Evolutionary conservation across 2,888 invertebrate genomes (phyloP), one percentile per base, ranked within the genome.

Genomic region (Orgyia antiqua): DNA sequence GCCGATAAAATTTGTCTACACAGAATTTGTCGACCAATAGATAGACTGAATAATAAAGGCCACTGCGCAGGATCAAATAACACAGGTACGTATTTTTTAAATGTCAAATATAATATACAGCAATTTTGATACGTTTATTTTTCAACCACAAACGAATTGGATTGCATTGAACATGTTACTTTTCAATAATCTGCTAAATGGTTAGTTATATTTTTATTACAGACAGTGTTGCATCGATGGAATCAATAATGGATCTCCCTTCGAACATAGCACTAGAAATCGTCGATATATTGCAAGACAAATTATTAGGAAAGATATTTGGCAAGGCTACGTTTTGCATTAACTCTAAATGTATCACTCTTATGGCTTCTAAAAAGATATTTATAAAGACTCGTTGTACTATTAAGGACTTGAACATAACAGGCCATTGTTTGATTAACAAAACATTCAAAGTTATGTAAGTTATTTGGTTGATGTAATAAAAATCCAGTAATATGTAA

Each of bases 311-410:
- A 4, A 79, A 78, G 41, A 40, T 82, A 35, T 83, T 68, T 42
- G 84, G 84, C 13, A 84, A 82, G 45, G 68, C 68, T 25, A 83
- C 84, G 6, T 53, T 86, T 27, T 84, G 84, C 36, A 77, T 82
- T 19, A 67, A 53, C 38, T 38, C 64, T 4, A 86, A 84, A 54
- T 86, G 86, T 40, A 68, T 70, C 10, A 75, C 70, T 13, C 73
- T 83, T 26, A 54, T 58, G 9, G 59, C 72, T 23, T 60, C 62
- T 10, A 82, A 79, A 51, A 86, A 82, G 55, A 56, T 39, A 15
- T 79, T 82, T 39, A 37, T 65, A 7, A 79, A 76, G 53, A 52
- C 59, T 10, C 75, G 76, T 58, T 86, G 84, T 50, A 58, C 57
- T 20, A 35, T 46, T 7, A 84, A 83, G 47, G 72, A 75, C 31